These are phyloP conservation scores for Helicoverpa armigera DNA, from an alignment of 1,140 invertebrate genomes.

Conservation along the genomic window DNA sequence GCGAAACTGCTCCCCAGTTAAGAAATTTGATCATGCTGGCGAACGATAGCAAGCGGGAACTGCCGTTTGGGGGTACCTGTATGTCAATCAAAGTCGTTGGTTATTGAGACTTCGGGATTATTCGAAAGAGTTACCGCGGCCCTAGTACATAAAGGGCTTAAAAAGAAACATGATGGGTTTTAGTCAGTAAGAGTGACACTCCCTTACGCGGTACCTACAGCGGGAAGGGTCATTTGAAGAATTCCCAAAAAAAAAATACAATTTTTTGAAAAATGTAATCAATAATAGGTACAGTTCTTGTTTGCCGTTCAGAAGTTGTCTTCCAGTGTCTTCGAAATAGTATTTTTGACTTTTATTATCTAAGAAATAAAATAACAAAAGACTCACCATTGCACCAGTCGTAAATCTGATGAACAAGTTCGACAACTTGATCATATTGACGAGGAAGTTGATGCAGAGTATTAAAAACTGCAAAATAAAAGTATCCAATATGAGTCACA, in stretches of 20 bases:
- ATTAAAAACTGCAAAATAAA: constrained; percentile 8
- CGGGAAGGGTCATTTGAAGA: too few species aligned
- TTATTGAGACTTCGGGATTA: too few species aligned
- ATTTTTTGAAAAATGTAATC: too few species aligned
- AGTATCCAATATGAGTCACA: background rate
- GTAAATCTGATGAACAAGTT: constrained; percentile 24
- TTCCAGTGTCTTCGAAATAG: too few species aligned
- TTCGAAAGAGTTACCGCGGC: too few species aligned
- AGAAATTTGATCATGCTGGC: background rate
- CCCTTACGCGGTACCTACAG: too few species aligned
- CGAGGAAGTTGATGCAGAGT: constrained; percentile 21
- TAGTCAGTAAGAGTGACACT: too few species aligned
- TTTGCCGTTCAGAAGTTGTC: too few species aligned
- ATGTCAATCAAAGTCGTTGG: background rate
- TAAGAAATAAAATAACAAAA: background rate
- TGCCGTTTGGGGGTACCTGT: background rate
- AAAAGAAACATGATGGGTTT: too few species aligned
- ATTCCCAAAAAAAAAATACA: too few species aligned
- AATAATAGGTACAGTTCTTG: too few species aligned
- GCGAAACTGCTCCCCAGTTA: background rate
- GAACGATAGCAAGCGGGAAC: background rate
- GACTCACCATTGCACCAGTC: constrained; percentile 19
- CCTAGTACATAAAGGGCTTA: too few species aligned
- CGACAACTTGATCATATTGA: constrained; percentile 42
- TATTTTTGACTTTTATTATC: background rate